phyloP scores from a whole-genome alignment of 1,140 invertebrate genomes.

The Drosophila virilis region DNA sequence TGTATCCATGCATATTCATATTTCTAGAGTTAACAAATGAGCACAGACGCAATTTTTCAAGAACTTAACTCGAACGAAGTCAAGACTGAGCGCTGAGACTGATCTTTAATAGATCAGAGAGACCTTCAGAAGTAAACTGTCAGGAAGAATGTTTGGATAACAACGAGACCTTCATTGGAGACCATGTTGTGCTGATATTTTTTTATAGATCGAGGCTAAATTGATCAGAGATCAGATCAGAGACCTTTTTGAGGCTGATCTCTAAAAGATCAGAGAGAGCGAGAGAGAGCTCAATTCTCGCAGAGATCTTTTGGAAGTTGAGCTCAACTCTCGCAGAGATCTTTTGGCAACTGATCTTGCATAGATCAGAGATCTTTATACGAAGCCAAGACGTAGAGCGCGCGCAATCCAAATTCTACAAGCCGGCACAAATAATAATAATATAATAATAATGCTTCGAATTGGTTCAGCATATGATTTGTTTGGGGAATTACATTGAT shows the following conservation, averaged over 20 bases:
- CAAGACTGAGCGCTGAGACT: background rate
- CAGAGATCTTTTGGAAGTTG: no score
- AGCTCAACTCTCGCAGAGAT: no score
- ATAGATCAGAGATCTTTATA: background rate
- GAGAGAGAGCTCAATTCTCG: no score
- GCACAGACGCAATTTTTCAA: background rate
- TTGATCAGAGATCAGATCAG: conserved; percentile 6
- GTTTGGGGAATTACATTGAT: conserved; percentile 41
- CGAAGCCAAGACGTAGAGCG: no score
- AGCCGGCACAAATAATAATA: conserved; percentile 18
- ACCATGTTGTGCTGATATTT: conserved; percentile 1
- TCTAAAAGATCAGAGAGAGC: background rate
- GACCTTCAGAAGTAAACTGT: background rate
- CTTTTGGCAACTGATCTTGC: no score
- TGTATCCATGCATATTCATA: no score
- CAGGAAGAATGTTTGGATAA: background rate
- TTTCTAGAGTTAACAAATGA: no score
- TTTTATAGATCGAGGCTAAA: background rate
- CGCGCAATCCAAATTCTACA: conserved; percentile 2
- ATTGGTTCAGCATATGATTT: conserved; percentile 41
- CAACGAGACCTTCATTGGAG: background rate
- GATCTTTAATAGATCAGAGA: background rate
- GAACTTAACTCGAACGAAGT: background rate
- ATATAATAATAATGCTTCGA: conserved; percentile 9
- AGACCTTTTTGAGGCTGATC: background rate